These are phyloP conservation scores for Tragelaphus imberbis DNA, from an alignment of 2,113 vertebrate genomes.

Conservation along the genomic window DNA sequence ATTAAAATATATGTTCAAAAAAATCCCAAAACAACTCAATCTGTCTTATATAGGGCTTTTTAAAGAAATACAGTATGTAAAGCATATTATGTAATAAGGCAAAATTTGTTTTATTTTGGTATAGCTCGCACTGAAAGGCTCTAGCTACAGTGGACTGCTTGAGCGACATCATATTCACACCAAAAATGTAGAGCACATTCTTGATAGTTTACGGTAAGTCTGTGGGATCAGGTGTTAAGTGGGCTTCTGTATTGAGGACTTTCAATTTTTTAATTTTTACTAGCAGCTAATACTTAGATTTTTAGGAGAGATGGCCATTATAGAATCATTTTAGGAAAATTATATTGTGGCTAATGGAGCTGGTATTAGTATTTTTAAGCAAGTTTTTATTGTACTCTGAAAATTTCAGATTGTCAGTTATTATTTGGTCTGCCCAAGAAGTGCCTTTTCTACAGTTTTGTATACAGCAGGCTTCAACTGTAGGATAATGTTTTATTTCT, in stretches of 20 bases:
- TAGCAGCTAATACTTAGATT: background rate
- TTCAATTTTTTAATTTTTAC: background rate
- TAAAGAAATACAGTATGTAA: background rate
- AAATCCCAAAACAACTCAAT: background rate
- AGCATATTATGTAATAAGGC: background rate
- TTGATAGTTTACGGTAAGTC: slow-evolving; percentile 91
- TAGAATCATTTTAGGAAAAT: slow-evolving; percentile 11
- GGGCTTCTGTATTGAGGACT: slow-evolving; percentile 2
- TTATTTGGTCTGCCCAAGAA: background rate
- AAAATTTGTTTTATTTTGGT: slow-evolving; percentile 45
- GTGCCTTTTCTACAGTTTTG: background rate
- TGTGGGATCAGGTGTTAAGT: background rate
- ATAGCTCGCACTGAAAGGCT: slow-evolving; percentile 96
- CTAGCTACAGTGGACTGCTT: slow-evolving; percentile 94
- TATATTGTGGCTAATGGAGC: background rate
- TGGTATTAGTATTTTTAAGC: slow-evolving; percentile 11
- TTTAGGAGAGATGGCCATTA: background rate
- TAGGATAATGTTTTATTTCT: background rate
- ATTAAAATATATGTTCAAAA: slow-evolving; percentile 1
- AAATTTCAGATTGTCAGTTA: slow-evolving; percentile 39
- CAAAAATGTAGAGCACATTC: slow-evolving; percentile 90
- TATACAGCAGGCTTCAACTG: background rate
- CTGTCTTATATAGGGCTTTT: background rate
- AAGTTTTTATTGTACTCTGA: slow-evolving; percentile 6
- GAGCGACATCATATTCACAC: slow-evolving; percentile 96